Conservation (phyloP, 2,888 invertebrate genomes). For the Microchrysa polita region DNA sequence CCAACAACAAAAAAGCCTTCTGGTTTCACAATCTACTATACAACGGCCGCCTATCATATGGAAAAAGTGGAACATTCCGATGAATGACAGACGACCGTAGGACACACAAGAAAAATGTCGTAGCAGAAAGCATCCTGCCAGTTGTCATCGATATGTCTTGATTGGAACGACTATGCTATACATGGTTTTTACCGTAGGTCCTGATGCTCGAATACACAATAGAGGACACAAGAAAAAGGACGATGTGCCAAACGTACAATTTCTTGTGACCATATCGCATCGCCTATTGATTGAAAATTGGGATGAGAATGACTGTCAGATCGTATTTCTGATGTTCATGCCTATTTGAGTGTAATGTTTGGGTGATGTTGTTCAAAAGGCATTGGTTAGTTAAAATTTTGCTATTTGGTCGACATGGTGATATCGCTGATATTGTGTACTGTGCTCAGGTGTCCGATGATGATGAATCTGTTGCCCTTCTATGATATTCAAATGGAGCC, state of each 20-base stretch:
- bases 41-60: background rate
- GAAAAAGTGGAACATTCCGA: conserved; percentile 26
- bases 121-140: conserved; percentile 28
- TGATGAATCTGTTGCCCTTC: background rate
- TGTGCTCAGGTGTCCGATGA: conserved; percentile 15
- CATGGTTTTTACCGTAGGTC: conserved; percentile 36
- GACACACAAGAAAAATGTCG: conserved; percentile 27
- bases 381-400: background rate
- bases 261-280: conserved; percentile 30
- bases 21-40: background rate
- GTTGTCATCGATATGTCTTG: conserved; percentile 40
- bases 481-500: background rate
- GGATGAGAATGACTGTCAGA: background rate
- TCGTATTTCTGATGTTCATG: background rate
- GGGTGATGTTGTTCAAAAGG: background rate
- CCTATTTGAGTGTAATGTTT: conserved; percentile 21
- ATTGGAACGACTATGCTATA: conserved; percentile 30
- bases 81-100: background rate
- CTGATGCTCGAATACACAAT: background rate
- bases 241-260: background rate
- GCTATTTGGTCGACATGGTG: conserved; percentile 1
- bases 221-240: background rate
- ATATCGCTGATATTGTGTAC: background rate
- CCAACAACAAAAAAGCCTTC: background rate
- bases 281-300: conserved; percentile 19